phyloP scores from a whole-genome alignment of 2,888 invertebrate genomes.

The Ochropacha duplaris region DNA sequence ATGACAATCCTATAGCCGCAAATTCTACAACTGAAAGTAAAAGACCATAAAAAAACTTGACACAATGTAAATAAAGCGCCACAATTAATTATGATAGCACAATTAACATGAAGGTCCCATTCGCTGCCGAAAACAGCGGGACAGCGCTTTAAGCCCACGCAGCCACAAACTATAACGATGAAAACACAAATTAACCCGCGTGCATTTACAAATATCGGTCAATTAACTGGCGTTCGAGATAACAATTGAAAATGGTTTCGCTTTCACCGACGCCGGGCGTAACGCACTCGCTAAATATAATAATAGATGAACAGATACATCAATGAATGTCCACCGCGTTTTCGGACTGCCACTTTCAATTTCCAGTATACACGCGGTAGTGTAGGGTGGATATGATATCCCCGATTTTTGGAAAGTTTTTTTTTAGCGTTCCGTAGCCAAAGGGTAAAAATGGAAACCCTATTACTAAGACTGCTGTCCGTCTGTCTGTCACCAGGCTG shows the following conservation, averaged over 20 bases:
- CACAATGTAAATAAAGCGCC: neutral
- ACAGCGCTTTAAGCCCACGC: neutral
- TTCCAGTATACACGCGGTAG: conserved; percentile 50
- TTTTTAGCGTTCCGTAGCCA: no score
- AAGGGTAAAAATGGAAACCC: no score
- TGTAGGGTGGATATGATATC: conserved; percentile 23
- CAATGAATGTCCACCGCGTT: conserved; percentile 67
- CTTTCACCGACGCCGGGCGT: conserved; percentile 67
- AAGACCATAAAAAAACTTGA: neutral
- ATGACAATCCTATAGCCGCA: no score
- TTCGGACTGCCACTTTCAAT: conserved; percentile 73
- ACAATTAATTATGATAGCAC: neutral
- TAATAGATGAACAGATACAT: conserved; percentile 75
- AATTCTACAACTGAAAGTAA: neutral
- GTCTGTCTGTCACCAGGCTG: no score
- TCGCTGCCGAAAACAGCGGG: neutral
- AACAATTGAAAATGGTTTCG: conserved; percentile 78
- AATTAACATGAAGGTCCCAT: neutral
- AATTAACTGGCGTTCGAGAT: conserved; percentile 72
- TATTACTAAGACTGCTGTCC: no score
- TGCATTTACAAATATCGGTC: conserved; percentile 79
- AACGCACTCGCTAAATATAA: conserved; percentile 75
- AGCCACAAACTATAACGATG: conserved; percentile 8
- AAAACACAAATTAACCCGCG: conserved; percentile 52
- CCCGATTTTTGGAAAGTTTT: neutral